Evolutionary conservation across 2,797 vertebrate genomes (phyloP).

Genomic region (Parotocinclus haroldoi): DNA sequence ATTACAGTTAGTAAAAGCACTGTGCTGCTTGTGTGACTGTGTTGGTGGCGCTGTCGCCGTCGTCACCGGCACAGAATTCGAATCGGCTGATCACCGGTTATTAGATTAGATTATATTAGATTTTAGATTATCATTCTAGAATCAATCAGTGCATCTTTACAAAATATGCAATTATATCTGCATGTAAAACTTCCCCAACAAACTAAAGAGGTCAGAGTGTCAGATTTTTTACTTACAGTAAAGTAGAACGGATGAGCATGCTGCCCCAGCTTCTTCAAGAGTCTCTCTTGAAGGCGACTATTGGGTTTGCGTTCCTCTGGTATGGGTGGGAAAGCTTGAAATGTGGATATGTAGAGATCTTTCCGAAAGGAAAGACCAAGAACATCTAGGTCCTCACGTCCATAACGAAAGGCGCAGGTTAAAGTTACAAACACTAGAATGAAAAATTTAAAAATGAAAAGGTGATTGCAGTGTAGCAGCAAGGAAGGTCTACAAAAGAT

Average conservation of each 20-base stretch:
- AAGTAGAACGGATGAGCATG: conserved; percentile 91
- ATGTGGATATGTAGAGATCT: conserved; percentile 92
- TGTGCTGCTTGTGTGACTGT: no score
- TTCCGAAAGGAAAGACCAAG: conserved; percentile 93
- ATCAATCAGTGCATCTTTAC: no score
- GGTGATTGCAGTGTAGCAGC: no score
- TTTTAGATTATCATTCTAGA: no score
- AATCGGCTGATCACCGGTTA: no score
- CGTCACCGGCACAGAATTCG: no score
- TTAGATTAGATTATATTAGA: no score
- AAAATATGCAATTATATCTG: no score
- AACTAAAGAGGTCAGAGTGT: not conserved
- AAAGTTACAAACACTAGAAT: conserved; percentile 88
- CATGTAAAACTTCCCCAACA: no score
- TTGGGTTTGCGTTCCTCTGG: conserved; percentile 86
- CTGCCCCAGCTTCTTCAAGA: conserved; percentile 93
- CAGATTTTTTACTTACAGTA: conserved; percentile 62
- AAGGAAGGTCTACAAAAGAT: no score
- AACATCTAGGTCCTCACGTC: conserved; percentile 93
- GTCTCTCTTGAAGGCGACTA: conserved; percentile 89
- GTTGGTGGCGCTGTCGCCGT: no score
- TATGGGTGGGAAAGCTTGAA: conserved; percentile 89
- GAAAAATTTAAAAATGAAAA: not conserved
- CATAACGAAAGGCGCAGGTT: conserved; percentile 95
- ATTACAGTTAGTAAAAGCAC: no score